phyloP scores from a whole-genome alignment of 2,888 invertebrate genomes.

The Scelioninae gen. 1 region DNA sequence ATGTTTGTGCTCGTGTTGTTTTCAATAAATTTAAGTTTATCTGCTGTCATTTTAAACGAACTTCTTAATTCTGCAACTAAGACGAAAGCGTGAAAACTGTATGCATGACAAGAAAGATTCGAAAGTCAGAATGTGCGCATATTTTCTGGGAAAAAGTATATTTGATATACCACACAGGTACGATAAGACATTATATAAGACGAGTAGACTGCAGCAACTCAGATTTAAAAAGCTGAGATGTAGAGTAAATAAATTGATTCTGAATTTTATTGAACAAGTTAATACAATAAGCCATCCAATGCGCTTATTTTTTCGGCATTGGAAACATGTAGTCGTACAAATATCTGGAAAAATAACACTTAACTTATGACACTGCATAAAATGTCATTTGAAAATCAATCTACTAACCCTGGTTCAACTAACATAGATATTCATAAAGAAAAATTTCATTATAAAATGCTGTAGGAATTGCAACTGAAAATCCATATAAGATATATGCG shows the following conservation, averaged over 20 bases:
- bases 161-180: constrained; percentile 52
- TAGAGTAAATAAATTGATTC: constrained; percentile 23
- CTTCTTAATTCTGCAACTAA: constrained; percentile 38
- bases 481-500: too few species aligned
- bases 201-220: constrained; percentile 37
- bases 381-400: too few species aligned
- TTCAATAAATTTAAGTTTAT: constrained; percentile 30
- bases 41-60: constrained; percentile 14
- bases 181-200: constrained; percentile 59
- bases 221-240: constrained; percentile 33
- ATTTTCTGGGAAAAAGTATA: constrained; percentile 64
- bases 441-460: too few species aligned
- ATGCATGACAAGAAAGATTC: constrained; percentile 66
- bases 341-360: too few species aligned
- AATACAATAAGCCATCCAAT: not conserved
- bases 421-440: too few species aligned
- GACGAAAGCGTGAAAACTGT: constrained; percentile 68
- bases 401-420: too few species aligned
- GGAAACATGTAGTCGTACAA: too few species aligned
- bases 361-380: too few species aligned
- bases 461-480: too few species aligned
- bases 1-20: too few species aligned
- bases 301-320: too few species aligned
- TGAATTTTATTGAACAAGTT: constrained; percentile 9
- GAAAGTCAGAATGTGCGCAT: constrained; percentile 64